Base-by-base conservation (phyloP, 2,113 vertebrate genomes). In the Protobothrops mucrosquamatus region DNA sequence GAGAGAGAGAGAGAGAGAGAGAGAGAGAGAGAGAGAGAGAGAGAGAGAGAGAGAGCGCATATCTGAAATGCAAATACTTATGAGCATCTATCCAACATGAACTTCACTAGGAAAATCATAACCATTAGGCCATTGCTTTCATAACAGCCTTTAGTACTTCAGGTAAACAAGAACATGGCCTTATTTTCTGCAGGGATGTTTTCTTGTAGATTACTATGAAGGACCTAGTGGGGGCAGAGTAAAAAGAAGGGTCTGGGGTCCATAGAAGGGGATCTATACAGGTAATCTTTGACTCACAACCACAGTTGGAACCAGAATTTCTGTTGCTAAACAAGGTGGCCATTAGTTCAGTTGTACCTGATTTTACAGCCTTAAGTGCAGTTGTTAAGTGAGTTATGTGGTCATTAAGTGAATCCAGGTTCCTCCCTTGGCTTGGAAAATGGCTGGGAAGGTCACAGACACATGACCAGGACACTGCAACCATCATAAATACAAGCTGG, bases 41-140 rank as follows among this genome's bases (percentile, higher is more conserved):
- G n/a, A n/a, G n/a, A n/a, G 57, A 24, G 81, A 34, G 34, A 22
- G 34, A 46, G 39, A 1, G 39, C 10, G 22, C 0, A 34, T 9
- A 55, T 90, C 95, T 90, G 93, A 92, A 86, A 89, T 96, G 94
- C 87, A 95, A 89, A 92, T 91, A 94, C 94, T 95, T 88, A 92
- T 93, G 94, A 95, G 95, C 94, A 94, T 95, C 96, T 0, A 24
- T 95, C 92, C 94, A 93, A 88, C 89, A 93, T 92, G 94, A 89
- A 48, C 14, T 95, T 48, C 86, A 81, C 93, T 39, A 1, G 94
- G 64, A 92, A 95, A 95, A 94, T 95, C 90, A 89, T 74, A 92
- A 95, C n/a, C 94, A 29, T 89, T 29, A 52, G 89, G 89, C 74
- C 57, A 29, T 92, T 95, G 92, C 91, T 94, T 74, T 92, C 85